A percentile compares a stretch with the other conserved stretches of the same genome.
phyloP scores from a whole-genome alignment of 2,113 vertebrate species.

The Entomyzon cyanotis region DNA sequence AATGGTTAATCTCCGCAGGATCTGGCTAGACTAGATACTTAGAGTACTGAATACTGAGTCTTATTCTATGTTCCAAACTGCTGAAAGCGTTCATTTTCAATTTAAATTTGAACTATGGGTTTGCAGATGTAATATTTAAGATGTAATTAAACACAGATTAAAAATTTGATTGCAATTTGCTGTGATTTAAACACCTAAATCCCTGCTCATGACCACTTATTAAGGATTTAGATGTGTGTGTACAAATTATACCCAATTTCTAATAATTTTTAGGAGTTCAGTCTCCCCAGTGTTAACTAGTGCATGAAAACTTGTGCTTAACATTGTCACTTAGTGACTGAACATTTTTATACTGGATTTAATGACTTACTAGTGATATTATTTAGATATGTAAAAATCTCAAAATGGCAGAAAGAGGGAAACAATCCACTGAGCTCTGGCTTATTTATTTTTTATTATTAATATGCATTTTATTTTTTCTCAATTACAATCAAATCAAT shows the following conservation, averaged over 20 bases:
- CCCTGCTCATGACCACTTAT: neutral
- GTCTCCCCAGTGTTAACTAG: neutral
- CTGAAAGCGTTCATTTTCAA: neutral
- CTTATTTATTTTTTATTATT: neutral
- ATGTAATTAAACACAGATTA: neutral
- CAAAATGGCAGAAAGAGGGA: neutral
- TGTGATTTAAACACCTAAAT: neutral
- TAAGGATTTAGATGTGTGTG: rapidly evolving
- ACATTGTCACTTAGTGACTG: neutral
- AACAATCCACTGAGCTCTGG: neutral
- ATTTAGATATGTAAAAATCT: neutral
- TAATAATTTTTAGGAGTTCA: neutral
- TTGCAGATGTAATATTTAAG: neutral
- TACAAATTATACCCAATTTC: neutral
- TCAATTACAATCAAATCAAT: neutral
- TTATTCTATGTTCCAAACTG: neutral
- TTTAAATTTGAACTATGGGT: neutral
- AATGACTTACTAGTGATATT: neutral
- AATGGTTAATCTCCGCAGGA: neutral
- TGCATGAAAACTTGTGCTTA: neutral
- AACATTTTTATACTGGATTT: neutral
- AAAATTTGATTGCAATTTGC: neutral
- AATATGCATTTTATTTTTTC: neutral
- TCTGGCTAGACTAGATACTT: neutral
- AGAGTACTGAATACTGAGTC: neutral